These are phyloP conservation scores for Aphelenchoides besseyi DNA, from an alignment of 1,140 invertebrate species.

Conservation along the genomic window DNA sequence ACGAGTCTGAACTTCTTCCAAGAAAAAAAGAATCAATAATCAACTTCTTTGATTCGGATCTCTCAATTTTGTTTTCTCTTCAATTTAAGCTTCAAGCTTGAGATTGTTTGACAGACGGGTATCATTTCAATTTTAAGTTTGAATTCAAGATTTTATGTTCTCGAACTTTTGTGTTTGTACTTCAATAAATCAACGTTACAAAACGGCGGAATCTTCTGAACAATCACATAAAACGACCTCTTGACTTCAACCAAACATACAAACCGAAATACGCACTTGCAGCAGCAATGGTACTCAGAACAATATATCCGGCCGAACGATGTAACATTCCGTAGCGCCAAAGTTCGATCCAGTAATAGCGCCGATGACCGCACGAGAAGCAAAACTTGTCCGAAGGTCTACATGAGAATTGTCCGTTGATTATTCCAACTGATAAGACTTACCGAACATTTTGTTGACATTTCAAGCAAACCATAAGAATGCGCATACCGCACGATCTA, in stretches of 20 bases:
- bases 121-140: too few relatives aligned
- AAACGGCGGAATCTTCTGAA: neutral
- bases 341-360: neutral
- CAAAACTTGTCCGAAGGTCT: slow-evolving; percentile 1
- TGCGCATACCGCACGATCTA: neutral
- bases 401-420: neutral
- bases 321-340: slow-evolving; percentile 13
- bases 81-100: too few relatives aligned
- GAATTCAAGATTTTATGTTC: too few relatives aligned
- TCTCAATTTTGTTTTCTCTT: too few relatives aligned
- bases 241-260: slow-evolving; percentile 14
- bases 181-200: neutral
- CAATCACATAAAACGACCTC: neutral
- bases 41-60: too few relatives aligned
- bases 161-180: neutral
- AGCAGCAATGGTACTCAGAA: neutral
- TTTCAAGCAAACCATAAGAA: slow-evolving; percentile 8
- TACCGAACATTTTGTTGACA: slow-evolving; percentile 7
- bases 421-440: neutral
- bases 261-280: neutral
- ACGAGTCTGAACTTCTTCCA: too few relatives aligned
- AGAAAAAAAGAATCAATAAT: too few relatives aligned
- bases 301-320: neutral
- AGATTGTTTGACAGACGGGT: too few relatives aligned
- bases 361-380: neutral